Evolutionary conservation across 1,140 invertebrate genomes (phyloP), one percentile per base, ranked within the genome.

Genomic region (Wasmannia auropunctata): DNA sequence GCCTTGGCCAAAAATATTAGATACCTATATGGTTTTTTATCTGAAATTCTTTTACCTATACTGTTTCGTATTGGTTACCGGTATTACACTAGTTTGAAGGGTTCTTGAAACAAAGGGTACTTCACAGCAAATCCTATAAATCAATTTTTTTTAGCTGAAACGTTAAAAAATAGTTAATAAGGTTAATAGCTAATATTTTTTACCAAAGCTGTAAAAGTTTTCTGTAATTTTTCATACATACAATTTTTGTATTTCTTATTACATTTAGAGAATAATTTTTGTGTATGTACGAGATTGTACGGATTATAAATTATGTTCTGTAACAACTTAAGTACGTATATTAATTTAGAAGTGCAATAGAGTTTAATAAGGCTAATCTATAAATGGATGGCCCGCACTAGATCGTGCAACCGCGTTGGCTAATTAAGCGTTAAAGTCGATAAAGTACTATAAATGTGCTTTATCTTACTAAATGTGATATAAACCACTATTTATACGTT

Each of bases 351-450:
- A 75, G 51, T 16, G 34, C 51, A 37, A 25, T 58, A 58, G 5
- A 7, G 54, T 75, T 60, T 60, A 75, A 58, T 60, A 8, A 75
- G 16, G 16, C 16, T 40, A 58, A 58, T 40, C n/a, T 25, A 37
- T 60, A 51, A 75, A 58, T 74, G 14, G 25, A 58, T 75, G 34
- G 10, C 14, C 31, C 1, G 34, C 10, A 75, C 22, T 58, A 75
- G 22, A 58, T 28, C 10, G 14, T 25, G 34, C 22, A 19, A 74
- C 49, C 10, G 3, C 8, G 49, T 74, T 22, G n/a, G 14, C 28
- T 40, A 75, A 75, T 40, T 75, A 22, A 75, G 22, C 7, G 1
- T 75, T 58, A 60, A 60, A 75, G 22, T 75, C 72, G 72, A 75
- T 75, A 56, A 56, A 75, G 19, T 37, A 37, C 28, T 75, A 75